These are phyloP conservation scores for Styela clava DNA, from an alignment of 23 tunicate species.

Conservation along the genomic window DNA sequence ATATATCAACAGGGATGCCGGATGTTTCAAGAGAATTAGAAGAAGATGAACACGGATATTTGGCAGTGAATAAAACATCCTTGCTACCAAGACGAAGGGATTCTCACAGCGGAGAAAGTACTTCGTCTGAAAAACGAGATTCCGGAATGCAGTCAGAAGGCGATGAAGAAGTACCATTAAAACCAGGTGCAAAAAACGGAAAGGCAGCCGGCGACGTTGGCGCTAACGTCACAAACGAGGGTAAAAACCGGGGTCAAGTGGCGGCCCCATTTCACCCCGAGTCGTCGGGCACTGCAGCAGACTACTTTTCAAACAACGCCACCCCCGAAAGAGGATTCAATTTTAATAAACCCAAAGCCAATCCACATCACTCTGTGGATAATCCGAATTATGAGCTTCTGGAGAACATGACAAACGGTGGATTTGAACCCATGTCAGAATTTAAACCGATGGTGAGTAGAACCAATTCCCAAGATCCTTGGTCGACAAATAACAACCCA, in stretches of 20 bases:
- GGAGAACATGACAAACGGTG: constrained; percentile 44
- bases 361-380: constrained; percentile 43
- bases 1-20: neutral
- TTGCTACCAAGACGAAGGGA: constrained; percentile 8
- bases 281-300: constrained; percentile 15
- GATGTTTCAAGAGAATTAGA: constrained; percentile 15
- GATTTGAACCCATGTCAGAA: constrained; percentile 27
- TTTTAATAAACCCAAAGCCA: neutral
- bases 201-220: constrained; percentile 20
- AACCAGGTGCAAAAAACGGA: constrained; percentile 24
- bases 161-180: constrained; percentile 60
- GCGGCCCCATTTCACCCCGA: neutral
- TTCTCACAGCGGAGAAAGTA: constrained; percentile 53
- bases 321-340: neutral
- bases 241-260: neutral
- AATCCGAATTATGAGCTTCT: constrained; percentile 73
- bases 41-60: constrained; percentile 22
- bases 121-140: constrained; percentile 58
- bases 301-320: neutral
- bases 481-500: neutral
- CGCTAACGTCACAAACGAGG: neutral
- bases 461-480: neutral
- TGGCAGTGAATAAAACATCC: neutral
- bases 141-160: constrained; percentile 76
- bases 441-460: constrained; percentile 6